Evolutionary conservation across 2,113 vertebrate genomes (phyloP).

Genomic region (Colaptes auratus): DNA sequence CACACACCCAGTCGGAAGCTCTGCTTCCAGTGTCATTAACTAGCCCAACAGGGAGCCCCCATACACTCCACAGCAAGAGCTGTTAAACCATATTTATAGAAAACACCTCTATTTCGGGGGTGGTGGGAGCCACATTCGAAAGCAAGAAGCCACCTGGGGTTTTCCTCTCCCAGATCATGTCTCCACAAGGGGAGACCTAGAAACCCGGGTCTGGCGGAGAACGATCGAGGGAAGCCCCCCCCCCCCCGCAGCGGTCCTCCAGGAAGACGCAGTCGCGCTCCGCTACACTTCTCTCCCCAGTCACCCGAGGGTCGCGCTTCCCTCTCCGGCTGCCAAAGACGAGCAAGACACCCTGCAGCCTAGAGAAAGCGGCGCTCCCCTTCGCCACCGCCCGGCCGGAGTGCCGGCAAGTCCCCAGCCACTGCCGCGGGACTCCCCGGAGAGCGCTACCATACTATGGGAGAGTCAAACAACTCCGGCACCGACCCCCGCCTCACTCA

Average conservation of each 20-base stretch:
- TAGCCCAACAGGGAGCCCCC: background rate
- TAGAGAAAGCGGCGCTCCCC: background rate
- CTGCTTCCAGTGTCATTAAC: background rate
- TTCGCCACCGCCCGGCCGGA: background rate
- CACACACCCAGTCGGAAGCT: background rate
- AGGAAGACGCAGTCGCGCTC: background rate
- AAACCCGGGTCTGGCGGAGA: fast-evolving
- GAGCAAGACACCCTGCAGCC: background rate
- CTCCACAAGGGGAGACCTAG: background rate
- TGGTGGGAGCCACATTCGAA: background rate
- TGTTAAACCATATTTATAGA: fast-evolving
- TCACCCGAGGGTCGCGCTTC: background rate
- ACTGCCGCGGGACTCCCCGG: background rate
- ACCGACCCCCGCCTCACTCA: background rate
- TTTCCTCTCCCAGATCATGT: background rate
- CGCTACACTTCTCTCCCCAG: background rate
- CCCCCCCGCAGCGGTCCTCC: background rate
- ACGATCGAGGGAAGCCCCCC: background rate
- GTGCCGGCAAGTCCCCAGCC: background rate
- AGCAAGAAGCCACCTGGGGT: background rate
- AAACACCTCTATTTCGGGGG: background rate
- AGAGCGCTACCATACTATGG: background rate
- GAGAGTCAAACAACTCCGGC: background rate
- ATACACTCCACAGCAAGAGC: background rate
- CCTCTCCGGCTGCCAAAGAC: background rate